Percentiles rank a stretch among this genome's conserved stretches.
Evolutionary conservation across 1,140 invertebrate species (phyloP).

Genomic region (Chironomus striatipennis): DNA sequence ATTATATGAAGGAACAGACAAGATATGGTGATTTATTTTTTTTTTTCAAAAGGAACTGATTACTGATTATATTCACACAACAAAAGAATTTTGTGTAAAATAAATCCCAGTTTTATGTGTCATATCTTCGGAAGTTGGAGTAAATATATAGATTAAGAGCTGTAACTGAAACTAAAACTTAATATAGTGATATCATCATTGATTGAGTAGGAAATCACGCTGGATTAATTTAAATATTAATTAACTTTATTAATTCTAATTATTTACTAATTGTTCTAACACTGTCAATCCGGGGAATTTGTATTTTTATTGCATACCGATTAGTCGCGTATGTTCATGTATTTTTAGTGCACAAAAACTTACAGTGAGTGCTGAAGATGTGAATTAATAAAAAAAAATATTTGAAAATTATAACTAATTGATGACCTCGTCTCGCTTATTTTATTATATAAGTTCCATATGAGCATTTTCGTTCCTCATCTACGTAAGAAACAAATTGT

Average conservation of each 20-base stretch:
- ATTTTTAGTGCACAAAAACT: too few relatives aligned
- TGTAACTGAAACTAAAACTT: constrained; percentile 4
- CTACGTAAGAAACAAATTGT: constrained; percentile 3
- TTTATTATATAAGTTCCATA: constrained; percentile 10
- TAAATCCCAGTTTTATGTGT: background rate
- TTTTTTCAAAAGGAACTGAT: background rate
- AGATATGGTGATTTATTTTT: too few relatives aligned
- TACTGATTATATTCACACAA: background rate
- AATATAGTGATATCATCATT: background rate
- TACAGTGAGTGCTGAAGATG: too few relatives aligned
- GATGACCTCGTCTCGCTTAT: background rate
- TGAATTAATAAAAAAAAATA: too few relatives aligned
- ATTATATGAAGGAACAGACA: too few relatives aligned
- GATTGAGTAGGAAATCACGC: background rate
- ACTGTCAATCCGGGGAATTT: too few relatives aligned
- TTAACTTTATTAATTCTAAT: background rate
- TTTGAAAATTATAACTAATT: too few relatives aligned
- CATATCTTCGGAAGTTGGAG: background rate
- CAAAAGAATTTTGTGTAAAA: background rate
- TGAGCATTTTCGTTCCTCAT: constrained; percentile 12
- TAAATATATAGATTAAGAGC: background rate
- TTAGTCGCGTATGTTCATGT: too few relatives aligned
- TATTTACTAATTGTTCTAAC: background rate
- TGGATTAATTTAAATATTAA: background rate
- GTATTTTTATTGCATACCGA: too few relatives aligned